A percentile compares a stretch with the other conserved stretches of the same genome.
These are phyloP conservation scores for Leucoptera coffeella DNA, from an alignment of 2,888 invertebrate species.

Conservation along the genomic window DNA sequence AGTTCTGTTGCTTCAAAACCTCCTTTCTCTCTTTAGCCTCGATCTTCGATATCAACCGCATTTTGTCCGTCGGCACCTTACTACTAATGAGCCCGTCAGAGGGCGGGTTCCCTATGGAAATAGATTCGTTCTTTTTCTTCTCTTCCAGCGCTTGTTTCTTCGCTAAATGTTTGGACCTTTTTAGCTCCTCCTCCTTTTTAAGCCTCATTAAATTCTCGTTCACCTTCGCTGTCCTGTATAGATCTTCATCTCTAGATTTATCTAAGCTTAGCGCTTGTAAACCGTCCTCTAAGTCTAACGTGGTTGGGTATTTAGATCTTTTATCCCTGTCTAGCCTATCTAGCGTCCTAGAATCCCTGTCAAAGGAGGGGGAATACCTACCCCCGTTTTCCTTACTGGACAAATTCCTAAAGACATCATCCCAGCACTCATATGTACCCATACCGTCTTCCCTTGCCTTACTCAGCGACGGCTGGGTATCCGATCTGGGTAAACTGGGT, in stretches of 20 bases:
- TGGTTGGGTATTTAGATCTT: conserved; percentile 36
- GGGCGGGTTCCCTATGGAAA: conserved; percentile 27
- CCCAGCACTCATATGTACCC: conserved; percentile 70
- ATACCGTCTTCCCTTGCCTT: conserved; percentile 60
- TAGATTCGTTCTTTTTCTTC: conserved; percentile 24
- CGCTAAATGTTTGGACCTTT: conserved; percentile 22
- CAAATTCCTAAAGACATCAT: conserved; percentile 71
- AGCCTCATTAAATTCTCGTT: conserved; percentile 42
- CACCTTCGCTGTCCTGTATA: conserved; percentile 42
- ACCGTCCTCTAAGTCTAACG: conserved; percentile 51
- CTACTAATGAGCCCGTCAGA: conserved; percentile 25
- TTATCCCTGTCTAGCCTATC: conserved; percentile 36
- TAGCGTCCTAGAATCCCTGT: conserved; percentile 35
- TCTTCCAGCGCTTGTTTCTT: conserved; percentile 20
- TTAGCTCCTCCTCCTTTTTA: conserved; percentile 32
- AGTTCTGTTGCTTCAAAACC: conserved; percentile 27
- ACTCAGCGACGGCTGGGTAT: conserved; percentile 38
- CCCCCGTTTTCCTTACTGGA: conserved; percentile 66
- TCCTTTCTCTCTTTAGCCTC: conserved; percentile 36
- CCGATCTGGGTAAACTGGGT: conserved; percentile 37
- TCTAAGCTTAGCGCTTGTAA: conserved; percentile 46
- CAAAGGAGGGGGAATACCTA: conserved; percentile 51
- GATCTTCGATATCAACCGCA: conserved; percentile 30
- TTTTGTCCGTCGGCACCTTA: conserved; percentile 34
- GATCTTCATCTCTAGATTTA: conserved; percentile 31